These are phyloP conservation scores for Drosophila eugracilis DNA, from an alignment of 1,140 invertebrate species.

Conservation along the genomic window DNA sequence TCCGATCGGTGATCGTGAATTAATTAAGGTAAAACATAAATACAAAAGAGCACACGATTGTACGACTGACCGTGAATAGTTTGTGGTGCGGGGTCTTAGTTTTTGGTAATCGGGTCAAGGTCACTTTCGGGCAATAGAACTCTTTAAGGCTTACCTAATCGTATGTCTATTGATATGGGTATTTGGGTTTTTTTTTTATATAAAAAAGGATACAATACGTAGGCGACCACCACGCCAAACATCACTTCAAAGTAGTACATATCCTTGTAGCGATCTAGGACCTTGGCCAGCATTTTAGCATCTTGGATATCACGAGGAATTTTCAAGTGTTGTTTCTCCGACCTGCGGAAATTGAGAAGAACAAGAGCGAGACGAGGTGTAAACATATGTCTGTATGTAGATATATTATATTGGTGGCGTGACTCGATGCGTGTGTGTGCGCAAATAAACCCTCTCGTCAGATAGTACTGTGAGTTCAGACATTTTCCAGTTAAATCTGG, in stretches of 20 bases:
- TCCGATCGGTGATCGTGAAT: conserved; percentile 49
- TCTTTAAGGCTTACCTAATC: conserved; percentile 39
- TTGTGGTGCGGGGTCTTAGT: conserved; percentile 22
- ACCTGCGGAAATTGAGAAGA: conserved; percentile 86
- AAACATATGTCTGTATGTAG: conserved; percentile 13
- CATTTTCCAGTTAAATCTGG: conserved; percentile 12
- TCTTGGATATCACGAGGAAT: conserved; percentile 97
- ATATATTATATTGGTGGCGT: conserved; percentile 47
- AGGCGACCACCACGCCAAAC: conserved; percentile 94
- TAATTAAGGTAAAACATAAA: conserved; percentile 30
- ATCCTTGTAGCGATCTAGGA: conserved; percentile 97
- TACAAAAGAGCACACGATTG: conserved; percentile 7
- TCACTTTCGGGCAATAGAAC: conserved; percentile 26
- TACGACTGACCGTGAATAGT: conserved; percentile 37
- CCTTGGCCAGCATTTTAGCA: conserved; percentile 96
- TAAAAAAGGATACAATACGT: conserved; percentile 99
- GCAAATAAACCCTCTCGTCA: conserved; percentile 17
- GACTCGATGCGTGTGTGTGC: conserved; percentile 39
- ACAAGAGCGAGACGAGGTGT: conserved; percentile 28
- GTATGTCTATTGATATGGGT: neutral
- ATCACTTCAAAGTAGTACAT: conserved; percentile 97
- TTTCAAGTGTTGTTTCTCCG: conserved; percentile 95
- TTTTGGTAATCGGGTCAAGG: conserved; percentile 68
- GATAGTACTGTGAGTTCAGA: conserved; percentile 7
- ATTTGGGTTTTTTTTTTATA: conserved; percentile 24